Base-by-base conservation (phyloP, 2,113 vertebrate genomes). In the Uropsilus gracilis region DNA sequence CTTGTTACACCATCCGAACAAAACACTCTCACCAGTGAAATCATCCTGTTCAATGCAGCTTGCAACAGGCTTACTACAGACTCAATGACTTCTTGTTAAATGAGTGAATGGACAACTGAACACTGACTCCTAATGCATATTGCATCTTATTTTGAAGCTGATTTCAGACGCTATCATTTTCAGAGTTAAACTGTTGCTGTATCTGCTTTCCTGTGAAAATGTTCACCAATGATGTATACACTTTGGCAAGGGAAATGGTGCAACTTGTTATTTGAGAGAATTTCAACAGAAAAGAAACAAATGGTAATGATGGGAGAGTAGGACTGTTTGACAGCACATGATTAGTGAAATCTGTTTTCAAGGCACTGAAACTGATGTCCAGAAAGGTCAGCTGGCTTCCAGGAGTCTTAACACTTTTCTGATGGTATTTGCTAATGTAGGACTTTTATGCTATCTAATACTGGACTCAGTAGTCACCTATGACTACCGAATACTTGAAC, bases 201-300 rank as follows among this genome's bases (percentile, higher is more conserved):
- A 24, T 71, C 63, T 84, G 22, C 53, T 69, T 28, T 68, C 61
- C 68, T 73, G 12, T 66, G 30, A 37, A 46, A 82, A 44, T 8
- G 24, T 64, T 85, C 46, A 68, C 46, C 71, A 77, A 37, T 18
- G 37, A 48, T 34, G 59, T 80, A 10, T 73, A 22, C 48, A 66
- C 57, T 88, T 50, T 68, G 55, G n/a, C 53, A 8, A 10, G 48
- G 48, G 24, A 10, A 32, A 10, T 90, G 30, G 14, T 90, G 7
- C 30, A 86, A 75, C 39, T 83, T 88, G 82, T 72, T 94, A 34
- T 77, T 76, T 53, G 32, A 50, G 39, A 93, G 24, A 91, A n/a
- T 26, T 72, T 89, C 78, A 81, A 72, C n/a, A 91, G 68, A 30
- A 66, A 80, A 55, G 50, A 63, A 57, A 30, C 34, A 81, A 91